phyloP scores from a whole-genome alignment of 2,888 invertebrate species.

The Stegana nigrithorax region DNA sequence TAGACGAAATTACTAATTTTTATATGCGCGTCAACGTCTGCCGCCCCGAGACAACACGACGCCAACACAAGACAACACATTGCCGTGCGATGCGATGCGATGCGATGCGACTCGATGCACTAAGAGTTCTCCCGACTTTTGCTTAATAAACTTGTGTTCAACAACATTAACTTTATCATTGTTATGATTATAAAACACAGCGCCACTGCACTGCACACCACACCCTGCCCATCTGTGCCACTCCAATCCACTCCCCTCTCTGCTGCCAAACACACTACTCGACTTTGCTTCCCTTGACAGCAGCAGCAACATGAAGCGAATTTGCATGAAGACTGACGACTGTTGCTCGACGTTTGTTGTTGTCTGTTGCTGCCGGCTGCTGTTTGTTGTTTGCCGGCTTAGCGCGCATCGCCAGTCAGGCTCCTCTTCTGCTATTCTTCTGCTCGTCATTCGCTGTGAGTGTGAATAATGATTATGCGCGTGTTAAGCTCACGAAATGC shows the following conservation, averaged over 20 bases:
- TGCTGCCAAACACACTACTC: too few relatives aligned
- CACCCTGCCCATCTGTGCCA: not conserved
- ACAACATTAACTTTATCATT: slow-evolving; percentile 46
- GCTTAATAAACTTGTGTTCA: slow-evolving; percentile 32
- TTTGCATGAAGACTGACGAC: slow-evolving; percentile 7
- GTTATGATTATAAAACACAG: slow-evolving; percentile 22
- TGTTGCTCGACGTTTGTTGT: not conserved
- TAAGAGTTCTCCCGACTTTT: not conserved
- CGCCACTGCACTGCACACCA: not conserved
- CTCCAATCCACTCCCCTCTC: too few relatives aligned
- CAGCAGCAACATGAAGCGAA: too few relatives aligned
- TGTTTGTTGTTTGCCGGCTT: not conserved
- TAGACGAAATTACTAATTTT: too few relatives aligned
- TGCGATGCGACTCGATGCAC: not conserved
- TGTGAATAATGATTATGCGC: slow-evolving; percentile 14
- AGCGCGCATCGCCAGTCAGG: not conserved
- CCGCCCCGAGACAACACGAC: slow-evolving; percentile 2
- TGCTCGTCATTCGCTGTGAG: not conserved
- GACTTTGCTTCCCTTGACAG: too few relatives aligned
- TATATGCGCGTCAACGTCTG: too few relatives aligned
- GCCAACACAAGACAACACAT: slow-evolving; percentile 22
- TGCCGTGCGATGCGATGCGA: slow-evolving; percentile 1
- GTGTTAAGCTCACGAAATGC: slow-evolving; percentile 2
- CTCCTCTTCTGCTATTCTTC: not conserved
- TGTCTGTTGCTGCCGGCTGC: not conserved